A percentile compares a stretch with the other conserved stretches of the same genome.
These are phyloP conservation scores for Remorina albescens DNA, from an alignment of 2,797 vertebrate species.

Conservation along the genomic window DNA sequence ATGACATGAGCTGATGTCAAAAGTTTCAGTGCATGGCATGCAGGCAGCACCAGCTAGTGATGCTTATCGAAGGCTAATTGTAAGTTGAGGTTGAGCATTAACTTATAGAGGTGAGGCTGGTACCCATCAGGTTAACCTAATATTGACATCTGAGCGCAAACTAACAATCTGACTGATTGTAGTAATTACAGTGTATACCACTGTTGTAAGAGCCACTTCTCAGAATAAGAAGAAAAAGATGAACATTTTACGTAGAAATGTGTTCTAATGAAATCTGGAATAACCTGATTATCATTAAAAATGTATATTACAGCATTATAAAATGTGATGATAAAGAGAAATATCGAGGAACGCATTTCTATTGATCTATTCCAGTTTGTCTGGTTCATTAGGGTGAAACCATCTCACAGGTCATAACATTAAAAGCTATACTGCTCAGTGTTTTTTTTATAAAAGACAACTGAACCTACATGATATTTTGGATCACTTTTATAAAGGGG, in stretches of 20 bases:
- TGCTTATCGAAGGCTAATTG: neutral
- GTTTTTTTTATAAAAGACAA: neutral
- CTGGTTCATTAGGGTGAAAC: neutral
- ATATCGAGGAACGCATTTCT: neutral
- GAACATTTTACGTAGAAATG: neutral
- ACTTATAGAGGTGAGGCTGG: constrained; percentile 2
- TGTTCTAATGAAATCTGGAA: neutral
- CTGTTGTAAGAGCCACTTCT: neutral
- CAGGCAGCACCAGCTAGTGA: constrained; percentile 22
- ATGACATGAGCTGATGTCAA: constrained; percentile 24
- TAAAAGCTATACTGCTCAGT: neutral
- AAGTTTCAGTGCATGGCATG: constrained; percentile 49
- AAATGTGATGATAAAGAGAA: neutral
- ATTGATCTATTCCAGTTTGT: neutral
- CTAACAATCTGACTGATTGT: neutral
- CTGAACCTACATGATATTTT: neutral
- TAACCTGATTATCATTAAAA: neutral
- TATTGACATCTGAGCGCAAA: constrained; percentile 3
- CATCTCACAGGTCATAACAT: neutral
- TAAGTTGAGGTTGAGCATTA: constrained; percentile 4
- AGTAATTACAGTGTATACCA: constrained; percentile 4
- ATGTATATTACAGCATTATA: neutral
- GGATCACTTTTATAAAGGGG: no score
- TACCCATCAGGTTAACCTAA: constrained; percentile 14
- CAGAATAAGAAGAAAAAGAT: neutral